phyloP scores from a whole-genome alignment of 2,797 vertebrate genomes.

The Coregonus suidteri region DNA sequence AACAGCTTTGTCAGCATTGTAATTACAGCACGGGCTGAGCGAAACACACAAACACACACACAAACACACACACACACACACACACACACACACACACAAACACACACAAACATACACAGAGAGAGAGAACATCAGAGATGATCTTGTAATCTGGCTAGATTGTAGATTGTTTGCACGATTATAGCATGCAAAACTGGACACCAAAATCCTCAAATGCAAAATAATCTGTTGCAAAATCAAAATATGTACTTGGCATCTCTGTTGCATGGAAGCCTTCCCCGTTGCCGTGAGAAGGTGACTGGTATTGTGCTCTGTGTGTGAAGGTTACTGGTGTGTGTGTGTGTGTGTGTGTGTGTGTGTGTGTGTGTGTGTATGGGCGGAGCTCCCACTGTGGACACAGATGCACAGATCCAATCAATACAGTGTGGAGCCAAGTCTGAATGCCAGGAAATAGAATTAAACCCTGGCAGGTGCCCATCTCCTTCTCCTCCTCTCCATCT shows the following conservation, averaged over 20 bases:
- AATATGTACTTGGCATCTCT: neutral
- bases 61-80: neutral
- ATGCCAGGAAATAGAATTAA: constrained; percentile 44
- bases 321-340: neutral
- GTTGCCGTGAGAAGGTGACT: too few relatives aligned
- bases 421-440: constrained; percentile 26
- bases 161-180: neutral
- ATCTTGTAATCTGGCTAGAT: neutral
- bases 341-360: neutral
- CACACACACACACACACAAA: neutral
- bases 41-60: neutral
- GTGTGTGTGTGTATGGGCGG: neutral
- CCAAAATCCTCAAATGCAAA: neutral
- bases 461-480: constrained; percentile 1
- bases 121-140: neutral
- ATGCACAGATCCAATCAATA: constrained; percentile 9
- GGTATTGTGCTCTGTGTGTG: neutral
- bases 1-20: constrained; percentile 9
- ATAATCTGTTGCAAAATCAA: neutral
- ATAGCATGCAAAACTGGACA: neutral
- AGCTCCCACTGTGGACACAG: constrained; percentile 4
- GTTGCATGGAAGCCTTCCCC: neutral
- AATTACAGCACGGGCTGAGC: constrained; percentile 9
- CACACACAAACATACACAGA: neutral
- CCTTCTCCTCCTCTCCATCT: constrained; percentile 20